A percentile compares a stretch with the other conserved stretches of the same genome.
Evolutionary conservation across 2,888 invertebrate species (phyloP).

Genomic region (Melipona beecheii): DNA sequence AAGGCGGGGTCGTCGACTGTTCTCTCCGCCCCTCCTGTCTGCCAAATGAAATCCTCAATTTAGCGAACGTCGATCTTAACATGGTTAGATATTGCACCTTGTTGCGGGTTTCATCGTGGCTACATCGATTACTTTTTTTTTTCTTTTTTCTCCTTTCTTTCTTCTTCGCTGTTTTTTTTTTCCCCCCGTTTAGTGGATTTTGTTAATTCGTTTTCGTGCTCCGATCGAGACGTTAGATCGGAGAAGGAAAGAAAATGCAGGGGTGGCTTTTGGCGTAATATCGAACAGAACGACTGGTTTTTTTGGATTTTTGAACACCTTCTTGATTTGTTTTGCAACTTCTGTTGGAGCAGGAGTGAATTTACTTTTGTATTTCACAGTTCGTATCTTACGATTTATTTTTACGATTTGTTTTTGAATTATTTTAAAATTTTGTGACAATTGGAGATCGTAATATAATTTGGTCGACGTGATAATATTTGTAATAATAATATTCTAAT

Average conservation of each 20-base stretch:
- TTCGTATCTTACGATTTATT: too few species aligned
- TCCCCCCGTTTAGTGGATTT: not conserved
- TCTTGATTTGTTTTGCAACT: too few species aligned
- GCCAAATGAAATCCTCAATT: slow-evolving; percentile 34
- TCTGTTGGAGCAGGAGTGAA: too few species aligned
- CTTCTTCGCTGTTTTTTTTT: too few species aligned
- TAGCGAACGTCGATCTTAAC: slow-evolving; percentile 17
- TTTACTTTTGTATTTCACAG: too few species aligned
- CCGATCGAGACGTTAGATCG: not conserved
- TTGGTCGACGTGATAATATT: too few species aligned
- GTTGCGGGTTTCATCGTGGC: not conserved
- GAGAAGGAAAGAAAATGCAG: not conserved
- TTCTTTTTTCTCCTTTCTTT: not conserved
- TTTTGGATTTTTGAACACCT: not conserved
- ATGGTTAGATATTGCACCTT: not conserved
- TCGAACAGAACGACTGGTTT: not conserved
- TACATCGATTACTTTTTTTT: not conserved
- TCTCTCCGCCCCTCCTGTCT: slow-evolving; percentile 11
- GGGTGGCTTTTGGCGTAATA: too few species aligned
- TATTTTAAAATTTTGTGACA: too few species aligned
- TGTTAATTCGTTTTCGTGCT: not conserved
- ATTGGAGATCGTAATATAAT: too few species aligned
- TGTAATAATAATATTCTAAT: too few species aligned
- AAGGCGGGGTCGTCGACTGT: slow-evolving; percentile 52
- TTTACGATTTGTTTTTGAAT: too few species aligned